Base-by-base conservation (phyloP, 2,797 vertebrate genomes). In the Sebastes diaconus region DNA sequence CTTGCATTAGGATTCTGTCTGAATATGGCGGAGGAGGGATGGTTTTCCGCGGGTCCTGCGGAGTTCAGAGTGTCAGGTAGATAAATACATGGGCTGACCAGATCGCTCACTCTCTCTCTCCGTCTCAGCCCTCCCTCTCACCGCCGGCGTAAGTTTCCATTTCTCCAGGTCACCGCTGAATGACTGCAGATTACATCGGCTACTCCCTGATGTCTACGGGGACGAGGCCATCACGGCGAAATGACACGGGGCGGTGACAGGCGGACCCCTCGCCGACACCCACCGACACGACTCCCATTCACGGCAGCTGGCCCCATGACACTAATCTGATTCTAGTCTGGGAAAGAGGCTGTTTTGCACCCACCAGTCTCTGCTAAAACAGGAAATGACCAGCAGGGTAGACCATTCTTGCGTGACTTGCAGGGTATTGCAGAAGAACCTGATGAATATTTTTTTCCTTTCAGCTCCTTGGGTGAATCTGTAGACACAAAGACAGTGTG, bases 271-370 rank as follows among this genome's bases (percentile, higher is more conserved):
- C 59, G 57, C 79, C 67, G 79, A 88, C 88, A 90, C 92, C 90
- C 87, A 60, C 81, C 60, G 73, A 89, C 90, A 90, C 69, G 86
- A 87, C 86, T 89, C 87, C 87, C 85, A 91, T 93, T 94, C 93
- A 90, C 59, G 10, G 79, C 85, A 71, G 89, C 84, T 83, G 91
- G 89, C 89, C 90, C 86, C 73, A n/a, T 89, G 91, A 93, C 92
- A 94, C 87, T 92, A 90, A 94, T 94, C 90, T 83, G 90, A 94
- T 92, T 92, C 87, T 67, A 79, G 87, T 89, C 89, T 75, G 90
- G 90, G 85, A 87, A 88, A 87, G 83, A 77, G 72, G 29, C 87
- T 60, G 75, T 85, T 91, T 80, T 78, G 68, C 20, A 8, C 85
- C 86, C 70, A 77, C 79, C 42, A 36, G 86, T 57, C 42, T 46